Evolutionary conservation across 2,888 invertebrate genomes (phyloP).

Genomic region (Hypsopygia costalis): DNA sequence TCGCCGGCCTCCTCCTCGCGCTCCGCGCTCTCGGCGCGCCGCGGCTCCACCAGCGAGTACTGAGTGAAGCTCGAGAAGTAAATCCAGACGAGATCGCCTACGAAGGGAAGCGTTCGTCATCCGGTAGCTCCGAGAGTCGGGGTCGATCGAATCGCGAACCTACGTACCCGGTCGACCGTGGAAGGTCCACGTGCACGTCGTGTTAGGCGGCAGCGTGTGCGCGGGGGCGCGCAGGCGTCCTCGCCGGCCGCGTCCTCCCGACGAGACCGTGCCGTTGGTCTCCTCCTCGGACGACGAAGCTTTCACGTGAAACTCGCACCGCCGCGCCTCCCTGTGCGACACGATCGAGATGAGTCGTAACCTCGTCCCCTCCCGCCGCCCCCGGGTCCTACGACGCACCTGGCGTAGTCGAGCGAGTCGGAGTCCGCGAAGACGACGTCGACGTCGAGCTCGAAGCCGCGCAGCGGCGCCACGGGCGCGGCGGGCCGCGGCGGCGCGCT

Average conservation of each 20-base stretch:
- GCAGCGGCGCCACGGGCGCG: conserved; percentile 83
- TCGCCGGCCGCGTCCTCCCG: conserved; percentile 83
- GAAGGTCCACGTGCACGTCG: conserved; percentile 93
- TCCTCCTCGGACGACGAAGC: conserved; percentile 85
- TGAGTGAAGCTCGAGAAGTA: conserved; percentile 93
- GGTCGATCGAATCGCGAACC: neutral
- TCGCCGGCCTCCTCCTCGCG: conserved; percentile 52
- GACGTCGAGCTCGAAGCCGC: conserved; percentile 91
- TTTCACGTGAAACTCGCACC: conserved; percentile 89
- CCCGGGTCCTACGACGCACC: conserved; percentile 32
- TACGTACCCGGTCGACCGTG: conserved; percentile 83
- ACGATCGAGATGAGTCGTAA: neutral
- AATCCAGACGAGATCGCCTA: conserved; percentile 90
- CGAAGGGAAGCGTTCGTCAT: neutral
- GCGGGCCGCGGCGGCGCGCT: conserved; percentile 86
- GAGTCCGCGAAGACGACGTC: conserved; percentile 94
- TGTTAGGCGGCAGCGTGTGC: conserved; percentile 91
- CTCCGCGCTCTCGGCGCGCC: conserved; percentile 77
- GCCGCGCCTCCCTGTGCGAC: conserved; percentile 66
- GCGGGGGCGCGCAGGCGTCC: conserved; percentile 89
- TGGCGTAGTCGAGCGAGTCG: conserved; percentile 91
- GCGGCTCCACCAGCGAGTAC: conserved; percentile 82
- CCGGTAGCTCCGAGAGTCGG: too few species aligned
- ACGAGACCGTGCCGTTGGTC: conserved; percentile 61
- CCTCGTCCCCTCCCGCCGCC: too few species aligned